Conservation (phyloP, 2,113 vertebrate species). For the Phodopus roborovskii region DNA sequence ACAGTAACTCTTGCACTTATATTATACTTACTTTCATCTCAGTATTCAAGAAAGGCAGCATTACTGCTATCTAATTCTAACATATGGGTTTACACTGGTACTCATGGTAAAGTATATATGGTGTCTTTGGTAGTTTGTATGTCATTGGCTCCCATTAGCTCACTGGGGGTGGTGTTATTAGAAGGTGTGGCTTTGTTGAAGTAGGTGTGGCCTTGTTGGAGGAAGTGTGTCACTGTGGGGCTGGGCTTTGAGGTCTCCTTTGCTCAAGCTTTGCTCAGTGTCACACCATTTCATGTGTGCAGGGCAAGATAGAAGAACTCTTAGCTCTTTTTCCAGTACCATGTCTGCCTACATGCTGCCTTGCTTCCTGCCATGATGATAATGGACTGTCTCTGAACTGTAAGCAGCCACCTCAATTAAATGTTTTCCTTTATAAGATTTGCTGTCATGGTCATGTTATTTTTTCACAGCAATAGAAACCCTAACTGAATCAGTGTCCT, state of each 20-base stretch:
- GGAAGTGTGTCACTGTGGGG: not conserved
- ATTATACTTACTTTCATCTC: not conserved
- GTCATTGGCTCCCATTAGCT: not conserved
- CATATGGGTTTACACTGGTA: not conserved
- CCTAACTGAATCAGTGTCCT: not conserved
- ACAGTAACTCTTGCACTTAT: not conserved
- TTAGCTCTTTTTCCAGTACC: not conserved
- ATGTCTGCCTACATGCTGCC: not conserved
- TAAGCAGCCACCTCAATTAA: not conserved
- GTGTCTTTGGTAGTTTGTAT: not conserved
- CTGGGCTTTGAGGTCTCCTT: not conserved
- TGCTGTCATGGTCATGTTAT: not conserved
- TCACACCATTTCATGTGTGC: not conserved
- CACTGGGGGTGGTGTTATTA: not conserved
- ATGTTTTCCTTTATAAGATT: not conserved
- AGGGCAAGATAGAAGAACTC: not conserved
- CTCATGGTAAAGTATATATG: not conserved
- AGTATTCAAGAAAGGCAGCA: constrained; percentile 3
- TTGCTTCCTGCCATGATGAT: not conserved
- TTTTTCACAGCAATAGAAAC: not conserved
- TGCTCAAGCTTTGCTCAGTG: not conserved
- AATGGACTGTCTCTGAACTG: not conserved
- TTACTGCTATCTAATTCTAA: constrained; percentile 11
- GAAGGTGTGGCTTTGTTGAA: not conserved
- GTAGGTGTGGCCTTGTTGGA: not conserved